Evolutionary conservation across 2,113 vertebrate species (phyloP).

Genomic region (Blennius ocellaris): DNA sequence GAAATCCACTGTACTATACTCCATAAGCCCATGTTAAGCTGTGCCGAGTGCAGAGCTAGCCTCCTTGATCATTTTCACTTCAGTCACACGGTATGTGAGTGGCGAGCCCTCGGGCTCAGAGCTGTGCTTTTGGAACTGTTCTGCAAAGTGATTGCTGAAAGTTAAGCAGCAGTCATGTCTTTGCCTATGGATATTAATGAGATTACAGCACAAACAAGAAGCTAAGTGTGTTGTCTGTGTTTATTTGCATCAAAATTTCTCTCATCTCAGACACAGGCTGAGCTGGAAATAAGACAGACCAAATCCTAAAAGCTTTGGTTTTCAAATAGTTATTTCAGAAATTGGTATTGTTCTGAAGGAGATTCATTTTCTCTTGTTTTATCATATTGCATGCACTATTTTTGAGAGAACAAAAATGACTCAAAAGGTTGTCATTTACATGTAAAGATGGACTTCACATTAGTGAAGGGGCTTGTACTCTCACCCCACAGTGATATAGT

Average conservation of each 20-base stretch:
- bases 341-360: conserved; percentile 37
- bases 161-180: conserved; percentile 42
- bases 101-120: conserved; percentile 50
- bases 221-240: conserved; percentile 44
- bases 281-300: conserved; percentile 23
- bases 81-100: conserved; percentile 50
- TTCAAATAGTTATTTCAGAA: neutral
- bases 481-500: too few species aligned
- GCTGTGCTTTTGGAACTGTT: conserved; percentile 52
- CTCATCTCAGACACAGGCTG: neutral
- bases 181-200: conserved; percentile 48
- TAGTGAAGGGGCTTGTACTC: too few species aligned
- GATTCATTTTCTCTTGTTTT: conserved; percentile 46
- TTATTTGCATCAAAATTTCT: conserved; percentile 46
- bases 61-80: conserved; percentile 63
- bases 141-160: conserved; percentile 51
- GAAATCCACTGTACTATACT: conserved; percentile 26
- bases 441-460: too few species aligned
- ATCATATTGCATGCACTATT: conserved; percentile 5
- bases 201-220: conserved; percentile 55
- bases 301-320: neutral
- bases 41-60: conserved; percentile 10
- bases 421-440: too few species aligned
- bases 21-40: conserved; percentile 29
- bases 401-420: too few species aligned